phyloP scores from a whole-genome alignment of 2,888 invertebrate species.

The Pristionchus entomophagus region DNA sequence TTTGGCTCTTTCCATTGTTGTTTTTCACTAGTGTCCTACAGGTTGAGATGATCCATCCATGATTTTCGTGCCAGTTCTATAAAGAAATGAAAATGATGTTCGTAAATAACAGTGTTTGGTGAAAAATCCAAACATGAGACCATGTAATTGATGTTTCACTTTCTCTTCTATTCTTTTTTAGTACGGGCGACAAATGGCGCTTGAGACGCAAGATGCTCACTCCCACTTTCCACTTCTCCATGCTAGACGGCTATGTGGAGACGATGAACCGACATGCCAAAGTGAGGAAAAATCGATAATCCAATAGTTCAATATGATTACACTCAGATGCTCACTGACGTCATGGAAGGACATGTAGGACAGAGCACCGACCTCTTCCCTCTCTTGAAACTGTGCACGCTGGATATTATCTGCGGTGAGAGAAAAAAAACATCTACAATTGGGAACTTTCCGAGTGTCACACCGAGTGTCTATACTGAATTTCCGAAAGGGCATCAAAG shows the following conservation, averaged over 20 bases:
- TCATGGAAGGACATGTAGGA: neutral
- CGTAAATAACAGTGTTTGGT: neutral
- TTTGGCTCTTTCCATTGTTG: too few species aligned
- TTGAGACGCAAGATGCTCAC: slow-evolving; percentile 43
- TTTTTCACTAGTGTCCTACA: too few species aligned
- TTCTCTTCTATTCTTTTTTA: slow-evolving; percentile 1
- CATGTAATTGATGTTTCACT: neutral
- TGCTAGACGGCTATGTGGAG: slow-evolving; percentile 30
- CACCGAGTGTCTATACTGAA: too few species aligned
- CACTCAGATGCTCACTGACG: neutral
- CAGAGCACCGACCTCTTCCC: neutral
- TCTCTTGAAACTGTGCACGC: neutral
- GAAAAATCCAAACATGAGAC: neutral
- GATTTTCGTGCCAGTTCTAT: neutral
- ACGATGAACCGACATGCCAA: slow-evolving; percentile 44
- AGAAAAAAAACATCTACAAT: too few species aligned
- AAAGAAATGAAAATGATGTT: too few species aligned
- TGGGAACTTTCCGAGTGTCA: too few species aligned
- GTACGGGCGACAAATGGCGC: slow-evolving; percentile 46
- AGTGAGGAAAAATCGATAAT: neutral
- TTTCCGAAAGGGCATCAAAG: too few species aligned
- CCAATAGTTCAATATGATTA: too few species aligned
- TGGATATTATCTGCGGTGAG: slow-evolving; percentile 21
- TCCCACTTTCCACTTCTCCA: slow-evolving; percentile 45
- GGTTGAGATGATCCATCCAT: neutral